Conservation (phyloP, 2,113 vertebrate genomes). For the Tylochromis polylepis region DNA sequence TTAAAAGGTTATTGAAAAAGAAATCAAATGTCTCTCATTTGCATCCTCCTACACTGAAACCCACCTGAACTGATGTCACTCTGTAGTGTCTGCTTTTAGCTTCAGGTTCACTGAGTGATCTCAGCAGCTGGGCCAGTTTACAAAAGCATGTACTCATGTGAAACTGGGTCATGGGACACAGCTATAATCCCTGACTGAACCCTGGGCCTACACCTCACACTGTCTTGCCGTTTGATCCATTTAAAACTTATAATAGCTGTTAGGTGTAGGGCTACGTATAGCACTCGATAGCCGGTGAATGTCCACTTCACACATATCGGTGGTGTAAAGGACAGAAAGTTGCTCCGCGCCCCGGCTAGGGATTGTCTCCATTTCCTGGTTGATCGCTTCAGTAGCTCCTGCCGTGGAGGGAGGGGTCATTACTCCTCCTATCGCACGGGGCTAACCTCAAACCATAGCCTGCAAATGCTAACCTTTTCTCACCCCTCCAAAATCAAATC, state of each 20-base stretch:
- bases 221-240: background rate
- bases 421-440: conserved; percentile 54
- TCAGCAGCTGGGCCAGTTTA: background rate
- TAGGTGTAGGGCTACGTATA: conserved; percentile 17
- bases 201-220: background rate
- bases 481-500: conserved; percentile 66
- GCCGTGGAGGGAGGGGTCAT: conserved; percentile 47
- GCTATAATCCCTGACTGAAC: background rate
- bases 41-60: background rate
- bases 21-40: background rate
- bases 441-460: conserved; percentile 56
- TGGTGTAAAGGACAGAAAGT: conserved; percentile 49
- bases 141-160: background rate
- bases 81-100: background rate
- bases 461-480: conserved; percentile 70
- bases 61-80: background rate
- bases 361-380: conserved; percentile 76
- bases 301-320: conserved; percentile 63
- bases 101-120: background rate
- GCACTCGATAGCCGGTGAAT: conserved; percentile 50
- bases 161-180: background rate
- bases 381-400: conserved; percentile 64
- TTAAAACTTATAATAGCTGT: conserved; percentile 4
- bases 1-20: background rate
- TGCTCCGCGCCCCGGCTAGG: conserved; percentile 39